These are phyloP conservation scores for Cyclargus thomasi DNA, from an alignment of 1,140 invertebrate genomes.

Conservation along the genomic window DNA sequence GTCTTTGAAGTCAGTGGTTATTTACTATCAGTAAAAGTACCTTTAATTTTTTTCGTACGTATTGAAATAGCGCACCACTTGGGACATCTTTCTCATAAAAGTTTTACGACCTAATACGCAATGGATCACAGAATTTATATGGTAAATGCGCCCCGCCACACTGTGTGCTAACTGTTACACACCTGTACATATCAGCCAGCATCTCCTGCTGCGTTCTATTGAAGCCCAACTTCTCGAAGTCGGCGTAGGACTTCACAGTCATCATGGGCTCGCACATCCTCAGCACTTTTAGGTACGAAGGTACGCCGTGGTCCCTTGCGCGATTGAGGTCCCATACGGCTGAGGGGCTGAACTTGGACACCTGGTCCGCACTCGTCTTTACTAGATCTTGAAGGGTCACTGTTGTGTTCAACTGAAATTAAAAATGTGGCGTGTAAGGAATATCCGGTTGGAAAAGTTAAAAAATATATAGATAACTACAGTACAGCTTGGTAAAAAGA, in stretches of 20 bases:
- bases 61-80: no score
- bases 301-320: constrained; percentile 91
- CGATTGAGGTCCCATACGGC: constrained; percentile 71
- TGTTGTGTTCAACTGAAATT: constrained; percentile 52
- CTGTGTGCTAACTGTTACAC: constrained; percentile 27
- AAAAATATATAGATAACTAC: no score
- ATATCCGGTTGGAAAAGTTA: no score
- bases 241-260: constrained; percentile 75
- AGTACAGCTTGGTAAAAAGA: no score
- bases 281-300: constrained; percentile 87
- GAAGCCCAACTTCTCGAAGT: constrained; percentile 80
- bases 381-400: constrained; percentile 60
- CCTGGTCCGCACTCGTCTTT: constrained; percentile 70
- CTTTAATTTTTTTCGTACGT: no score
- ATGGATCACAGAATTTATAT: no score
- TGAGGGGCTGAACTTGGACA: constrained; percentile 46
- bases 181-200: constrained; percentile 80
- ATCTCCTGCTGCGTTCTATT: constrained; percentile 74
- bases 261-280: constrained; percentile 80
- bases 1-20: no score
- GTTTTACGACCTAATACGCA: no score
- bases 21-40: no score
- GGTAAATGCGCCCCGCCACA: no score
- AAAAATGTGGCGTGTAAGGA: no score
- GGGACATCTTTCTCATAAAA: no score